phyloP scores from a whole-genome alignment of 2,113 vertebrate species.

The Colaptes auratus region DNA sequence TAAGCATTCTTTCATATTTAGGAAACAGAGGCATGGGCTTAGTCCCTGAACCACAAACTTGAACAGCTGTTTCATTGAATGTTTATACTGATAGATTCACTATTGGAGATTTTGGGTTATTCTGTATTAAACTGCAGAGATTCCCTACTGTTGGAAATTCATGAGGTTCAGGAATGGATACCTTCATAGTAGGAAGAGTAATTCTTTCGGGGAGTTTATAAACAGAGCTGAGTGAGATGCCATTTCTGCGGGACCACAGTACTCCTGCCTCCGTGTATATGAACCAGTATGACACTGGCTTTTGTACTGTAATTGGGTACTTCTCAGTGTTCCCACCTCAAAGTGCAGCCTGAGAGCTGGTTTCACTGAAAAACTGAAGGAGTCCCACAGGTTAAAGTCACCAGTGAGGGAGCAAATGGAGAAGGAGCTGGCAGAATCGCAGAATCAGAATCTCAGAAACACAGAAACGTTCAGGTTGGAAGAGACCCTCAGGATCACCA shows the following conservation, averaged over 20 bases:
- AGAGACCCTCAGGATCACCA: too few relatives aligned
- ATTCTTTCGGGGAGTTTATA: not conserved
- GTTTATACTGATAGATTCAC: not conserved
- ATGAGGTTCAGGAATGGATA: accelerated
- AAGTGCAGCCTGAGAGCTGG: not conserved
- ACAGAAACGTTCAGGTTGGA: too few relatives aligned
- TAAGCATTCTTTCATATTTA: not conserved
- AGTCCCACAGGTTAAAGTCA: not conserved
- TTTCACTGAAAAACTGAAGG: accelerated
- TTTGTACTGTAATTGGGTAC: accelerated
- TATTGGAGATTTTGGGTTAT: not conserved
- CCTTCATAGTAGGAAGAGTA: not conserved
- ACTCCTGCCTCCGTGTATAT: not conserved
- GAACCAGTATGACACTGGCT: not conserved
- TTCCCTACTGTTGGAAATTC: not conserved
- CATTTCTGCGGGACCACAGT: not conserved
- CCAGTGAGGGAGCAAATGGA: not conserved
- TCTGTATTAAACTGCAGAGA: not conserved
- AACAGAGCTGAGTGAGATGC: not conserved
- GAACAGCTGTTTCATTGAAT: not conserved
- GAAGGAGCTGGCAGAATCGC: not conserved
- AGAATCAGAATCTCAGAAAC: not conserved
- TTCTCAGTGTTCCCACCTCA: not conserved
- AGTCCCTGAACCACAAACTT: not conserved
- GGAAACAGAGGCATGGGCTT: not conserved